These are phyloP conservation scores for Pseudomyrmex flavicornis DNA, from an alignment of 1,140 invertebrate genomes.

Conservation along the genomic window DNA sequence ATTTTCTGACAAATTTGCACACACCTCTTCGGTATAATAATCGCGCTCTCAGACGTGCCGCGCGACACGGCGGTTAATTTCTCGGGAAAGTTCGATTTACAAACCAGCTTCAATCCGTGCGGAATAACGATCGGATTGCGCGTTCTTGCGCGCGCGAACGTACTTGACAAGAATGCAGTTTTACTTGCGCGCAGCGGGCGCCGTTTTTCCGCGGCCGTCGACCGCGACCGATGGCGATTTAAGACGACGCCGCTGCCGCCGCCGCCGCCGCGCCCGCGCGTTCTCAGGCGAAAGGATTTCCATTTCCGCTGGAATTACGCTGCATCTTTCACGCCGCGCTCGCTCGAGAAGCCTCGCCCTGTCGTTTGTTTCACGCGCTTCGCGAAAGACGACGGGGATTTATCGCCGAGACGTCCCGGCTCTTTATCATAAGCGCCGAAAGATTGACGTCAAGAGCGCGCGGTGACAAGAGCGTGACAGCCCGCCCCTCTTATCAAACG, in stretches of 20 bases:
- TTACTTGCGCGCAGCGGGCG: slow-evolving; percentile 70
- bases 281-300: slow-evolving; percentile 67
- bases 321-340: slow-evolving; percentile 33
- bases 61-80: slow-evolving; percentile 10
- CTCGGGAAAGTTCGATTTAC: slow-evolving; percentile 59
- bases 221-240: slow-evolving; percentile 70
- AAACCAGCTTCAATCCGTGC: slow-evolving; percentile 58
- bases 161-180: slow-evolving; percentile 80
- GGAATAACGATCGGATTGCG: slow-evolving; percentile 61
- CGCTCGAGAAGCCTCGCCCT: background rate
- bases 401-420: slow-evolving; percentile 4
- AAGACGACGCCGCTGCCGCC: slow-evolving; percentile 41
- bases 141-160: slow-evolving; percentile 69
- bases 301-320: slow-evolving; percentile 66
- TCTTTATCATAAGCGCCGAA: slow-evolving; percentile 43
- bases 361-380: slow-evolving; percentile 32
- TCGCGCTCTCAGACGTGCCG: background rate
- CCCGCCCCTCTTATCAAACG: slow-evolving; percentile 28
- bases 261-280: slow-evolving; percentile 8
- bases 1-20: background rate
- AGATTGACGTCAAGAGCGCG: slow-evolving; percentile 38
- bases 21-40: background rate
- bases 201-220: slow-evolving; percentile 74
- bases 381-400: slow-evolving; percentile 3
- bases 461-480: background rate